Evolutionary conservation across 2,888 invertebrate genomes (phyloP), one percentile per base, ranked within the genome.

Genomic region (Linnaemya vulpina): DNA sequence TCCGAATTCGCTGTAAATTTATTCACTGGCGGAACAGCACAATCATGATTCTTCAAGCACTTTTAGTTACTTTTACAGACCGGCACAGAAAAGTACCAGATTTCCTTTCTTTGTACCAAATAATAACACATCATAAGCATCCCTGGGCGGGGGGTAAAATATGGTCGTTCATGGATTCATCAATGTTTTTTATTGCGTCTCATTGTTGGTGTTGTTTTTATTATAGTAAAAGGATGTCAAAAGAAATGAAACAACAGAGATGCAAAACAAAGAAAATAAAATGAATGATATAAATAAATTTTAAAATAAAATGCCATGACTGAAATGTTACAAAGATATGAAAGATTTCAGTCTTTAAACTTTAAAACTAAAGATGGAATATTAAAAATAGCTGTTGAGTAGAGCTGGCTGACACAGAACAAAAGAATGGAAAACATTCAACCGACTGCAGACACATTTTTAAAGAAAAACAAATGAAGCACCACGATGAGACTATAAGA

Each of bases 161-260:
- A 58, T 40, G 51, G 13, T 11, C 46, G 35, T 1, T 55, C 70
- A 68, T n/a, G 53, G 25, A 53, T 43, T 53, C 71, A 78, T 63
- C 70, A 46, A 30, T 53, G 38, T 43, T 53, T 67, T n/a, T 62
- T 51, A 58, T 40, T 78, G 70, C 62, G 63, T 63, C 70, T 38
- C 15, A 20, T 9, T 43, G 10, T 55, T 71, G 22, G 1, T 51
- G 22, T 25, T 53, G 49, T 49, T 55, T 5, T 65, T 65, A n/a
- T 55, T 55, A 9, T 73, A 60, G 49, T 22, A 70, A 70, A 77
- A 78, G 79, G 79, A 79, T 79, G 63, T 49, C 15, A 49, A 49
- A 68, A 25, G n/a, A 49, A 22, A 71, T n/a, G 40, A 62, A 70
- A 40, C 11, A 40, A 63, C 17, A 70, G 51, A 1, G 17, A 35